Evolutionary conservation across 2,113 vertebrate genomes (phyloP), one percentile per base, ranked within the genome.

Genomic region (Echinops telfairi): DNA sequence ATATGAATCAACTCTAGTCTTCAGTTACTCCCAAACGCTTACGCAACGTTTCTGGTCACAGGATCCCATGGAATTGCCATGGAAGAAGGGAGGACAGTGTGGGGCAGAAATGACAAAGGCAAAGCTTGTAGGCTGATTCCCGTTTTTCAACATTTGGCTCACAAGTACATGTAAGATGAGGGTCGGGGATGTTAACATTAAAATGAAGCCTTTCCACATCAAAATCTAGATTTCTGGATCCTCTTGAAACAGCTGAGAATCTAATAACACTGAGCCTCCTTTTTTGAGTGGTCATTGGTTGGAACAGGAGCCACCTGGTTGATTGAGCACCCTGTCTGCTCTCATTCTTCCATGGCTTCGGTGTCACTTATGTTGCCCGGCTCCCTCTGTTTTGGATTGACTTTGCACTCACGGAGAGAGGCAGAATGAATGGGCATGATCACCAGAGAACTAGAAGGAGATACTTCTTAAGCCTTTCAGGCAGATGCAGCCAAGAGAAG

Each of bases 171-270:
- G 8, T 36, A 58, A 90, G 40, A 80, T 53, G 47, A n/a, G 47
- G 47, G 47, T 10, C 1, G 47, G 47, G 12, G 47, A 53, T 53
- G 47, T 53, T 23, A 62, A 62, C 60, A 62, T 62, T 62, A 19
- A 62, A 62, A 36, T 40, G 40, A 80, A 64, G 6, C 31, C 84
- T 64, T 40, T 79, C 17, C 3, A 11, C n/a, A 58, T 57, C 70
- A 43, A 89, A 36, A 38, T 80, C n/a, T 16, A 79, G 71, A 76
- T 94, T 70, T 76, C 38, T 70, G 11, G 19, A 73, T 83, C 58
- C 36, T 89, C n/a, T 92, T 90, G n/a, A 84, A 86, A 53, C 68
- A 7, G 57, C 11, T 14, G 6, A 40, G 19, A 0, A 1, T 23
- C 5, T 23, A 11, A n/a, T 6, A 58, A 0, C n/a, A 1, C 38